phyloP scores from a whole-genome alignment of 1,140 invertebrate species.

The Myzus persicae region DNA sequence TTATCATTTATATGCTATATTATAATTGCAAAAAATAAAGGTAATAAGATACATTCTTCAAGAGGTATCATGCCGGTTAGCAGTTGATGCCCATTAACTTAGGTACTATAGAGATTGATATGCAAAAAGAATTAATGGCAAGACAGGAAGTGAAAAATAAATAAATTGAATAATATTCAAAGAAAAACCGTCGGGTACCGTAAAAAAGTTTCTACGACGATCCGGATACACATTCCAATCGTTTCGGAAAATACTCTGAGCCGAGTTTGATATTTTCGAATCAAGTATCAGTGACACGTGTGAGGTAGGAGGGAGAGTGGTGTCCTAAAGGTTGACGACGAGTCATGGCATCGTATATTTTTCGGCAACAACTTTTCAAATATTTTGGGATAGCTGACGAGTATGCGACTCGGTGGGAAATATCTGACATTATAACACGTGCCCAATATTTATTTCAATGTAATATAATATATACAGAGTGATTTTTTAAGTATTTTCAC shows the following conservation, averaged over 20 bases:
- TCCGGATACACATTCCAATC: not conserved
- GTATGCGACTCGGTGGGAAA: not conserved
- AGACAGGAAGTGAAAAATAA: not conserved
- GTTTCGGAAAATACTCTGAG: not conserved
- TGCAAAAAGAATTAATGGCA: not conserved
- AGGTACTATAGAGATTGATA: not conserved
- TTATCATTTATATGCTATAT: not conserved
- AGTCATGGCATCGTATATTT: not conserved
- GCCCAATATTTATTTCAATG: not conserved
- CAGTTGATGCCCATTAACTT: not conserved
- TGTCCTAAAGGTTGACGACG: not conserved
- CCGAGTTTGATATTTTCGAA: not conserved
- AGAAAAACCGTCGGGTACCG: not conserved
- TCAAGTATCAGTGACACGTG: not conserved
- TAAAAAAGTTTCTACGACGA: not conserved
- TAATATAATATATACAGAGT: too few relatives aligned
- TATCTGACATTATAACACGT: not conserved
- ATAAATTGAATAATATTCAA: slow-evolving; percentile 14
- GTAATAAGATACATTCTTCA: not conserved
- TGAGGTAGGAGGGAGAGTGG: not conserved
- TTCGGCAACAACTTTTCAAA: not conserved
- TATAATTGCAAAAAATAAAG: not conserved
- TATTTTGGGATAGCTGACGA: not conserved
- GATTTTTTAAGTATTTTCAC: too few relatives aligned
- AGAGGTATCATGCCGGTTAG: not conserved